These are phyloP conservation scores for Argyresthia goedartella DNA, from an alignment of 2,888 invertebrate genomes.

Conservation along the genomic window DNA sequence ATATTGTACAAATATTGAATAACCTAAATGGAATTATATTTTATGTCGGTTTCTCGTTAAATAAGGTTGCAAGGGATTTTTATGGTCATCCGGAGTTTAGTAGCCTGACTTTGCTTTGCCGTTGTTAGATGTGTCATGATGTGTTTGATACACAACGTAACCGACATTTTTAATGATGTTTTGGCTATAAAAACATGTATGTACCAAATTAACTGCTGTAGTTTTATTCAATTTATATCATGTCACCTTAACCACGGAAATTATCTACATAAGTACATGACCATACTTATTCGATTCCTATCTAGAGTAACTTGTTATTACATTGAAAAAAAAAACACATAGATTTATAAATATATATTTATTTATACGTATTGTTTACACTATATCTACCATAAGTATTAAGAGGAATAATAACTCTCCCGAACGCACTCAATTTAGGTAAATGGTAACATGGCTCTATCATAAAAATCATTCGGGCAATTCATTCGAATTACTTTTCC, in stretches of 20 bases:
- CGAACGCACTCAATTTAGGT: slow-evolving; percentile 30
- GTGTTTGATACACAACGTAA: too few relatives aligned
- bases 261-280: too few relatives aligned
- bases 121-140: too few relatives aligned
- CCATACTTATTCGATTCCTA: too few relatives aligned
- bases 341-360: neutral
- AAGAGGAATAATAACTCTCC: neutral
- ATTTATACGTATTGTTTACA: neutral
- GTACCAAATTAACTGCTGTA: too few relatives aligned
- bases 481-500: slow-evolving; percentile 63
- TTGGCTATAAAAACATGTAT: too few relatives aligned
- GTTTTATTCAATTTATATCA: too few relatives aligned
- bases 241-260: too few relatives aligned
- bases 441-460: slow-evolving; percentile 36
- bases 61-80: slow-evolving; percentile 45
- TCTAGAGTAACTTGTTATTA: too few relatives aligned
- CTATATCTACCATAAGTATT: neutral
- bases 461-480: slow-evolving; percentile 58
- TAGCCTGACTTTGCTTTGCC: too few relatives aligned
- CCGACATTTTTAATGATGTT: too few relatives aligned
- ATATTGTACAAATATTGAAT: slow-evolving; percentile 20
- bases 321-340: too few relatives aligned
- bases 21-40: slow-evolving; percentile 41
- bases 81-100: slow-evolving; percentile 19
- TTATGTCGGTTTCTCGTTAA: slow-evolving; percentile 52